Conservation (phyloP, 2,797 vertebrate genomes). For the Pantherophis alleghaniensis region DNA sequence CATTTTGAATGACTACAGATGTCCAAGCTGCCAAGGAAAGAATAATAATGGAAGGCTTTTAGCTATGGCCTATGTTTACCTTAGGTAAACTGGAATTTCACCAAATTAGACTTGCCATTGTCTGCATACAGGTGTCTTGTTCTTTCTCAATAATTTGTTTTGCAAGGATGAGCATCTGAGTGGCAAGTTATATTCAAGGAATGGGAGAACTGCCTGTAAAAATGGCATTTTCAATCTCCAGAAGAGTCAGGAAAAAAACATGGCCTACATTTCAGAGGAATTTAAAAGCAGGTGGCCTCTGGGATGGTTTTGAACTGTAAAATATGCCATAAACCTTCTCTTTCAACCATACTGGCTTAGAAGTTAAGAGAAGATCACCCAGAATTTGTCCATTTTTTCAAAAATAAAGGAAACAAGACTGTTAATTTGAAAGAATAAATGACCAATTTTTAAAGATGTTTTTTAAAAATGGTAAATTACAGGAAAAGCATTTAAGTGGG, state of each 20-base stretch:
- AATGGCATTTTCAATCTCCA: not conserved
- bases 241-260: not conserved
- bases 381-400: not conserved
- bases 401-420: not conserved
- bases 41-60: not conserved
- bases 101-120: not conserved
- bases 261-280: not conserved
- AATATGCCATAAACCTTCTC: not conserved
- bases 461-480: not conserved
- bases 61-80: not conserved
- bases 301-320: not conserved
- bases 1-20: slow-evolving; percentile 58
- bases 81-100: not conserved
- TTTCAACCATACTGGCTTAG: not conserved
- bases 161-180: not conserved
- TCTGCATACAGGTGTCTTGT: not conserved
- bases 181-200: not conserved
- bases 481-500: not conserved
- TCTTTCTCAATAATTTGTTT: not conserved
- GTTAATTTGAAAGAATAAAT: not conserved
- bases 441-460: not conserved
- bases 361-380: not conserved
- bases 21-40: slow-evolving; percentile 40
- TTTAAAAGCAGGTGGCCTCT: not conserved
- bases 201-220: not conserved